A percentile compares a stretch with the other conserved stretches of the same genome.
phyloP scores from a whole-genome alignment of 2,113 vertebrate species.

The Todiramphus chloris region DNA sequence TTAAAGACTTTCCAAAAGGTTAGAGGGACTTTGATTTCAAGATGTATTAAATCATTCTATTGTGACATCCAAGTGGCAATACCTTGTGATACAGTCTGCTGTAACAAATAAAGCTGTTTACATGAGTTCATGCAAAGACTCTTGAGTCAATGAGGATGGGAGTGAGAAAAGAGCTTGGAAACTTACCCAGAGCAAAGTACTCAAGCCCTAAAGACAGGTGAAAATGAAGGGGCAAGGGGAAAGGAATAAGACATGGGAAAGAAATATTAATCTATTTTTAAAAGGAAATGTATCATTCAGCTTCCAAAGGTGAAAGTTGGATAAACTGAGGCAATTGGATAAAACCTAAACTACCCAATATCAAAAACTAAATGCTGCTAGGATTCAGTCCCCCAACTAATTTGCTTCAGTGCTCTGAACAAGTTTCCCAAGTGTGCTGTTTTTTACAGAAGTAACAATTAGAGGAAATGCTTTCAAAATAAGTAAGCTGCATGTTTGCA shows the following conservation, averaged over 20 bases:
- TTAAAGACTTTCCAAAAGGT: neutral
- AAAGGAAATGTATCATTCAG: slow-evolving; percentile 29
- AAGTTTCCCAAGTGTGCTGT: neutral
- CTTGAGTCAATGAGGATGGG: neutral
- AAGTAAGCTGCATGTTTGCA: neutral
- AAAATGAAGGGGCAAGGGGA: slow-evolving; percentile 55
- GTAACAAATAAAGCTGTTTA: slow-evolving; percentile 21
- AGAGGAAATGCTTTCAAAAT: neutral
- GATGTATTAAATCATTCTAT: neutral
- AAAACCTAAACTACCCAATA: neutral
- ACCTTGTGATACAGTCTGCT: slow-evolving; percentile 49
- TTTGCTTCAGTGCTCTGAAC: neutral
- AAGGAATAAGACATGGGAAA: slow-evolving; percentile 71
- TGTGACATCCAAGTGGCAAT: slow-evolving; percentile 43
- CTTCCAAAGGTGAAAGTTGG: neutral
- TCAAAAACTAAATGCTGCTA: neutral
- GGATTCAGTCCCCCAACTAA: neutral
- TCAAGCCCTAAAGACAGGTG: slow-evolving; percentile 72
- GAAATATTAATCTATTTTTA: slow-evolving; percentile 71
- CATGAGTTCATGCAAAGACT: slow-evolving; percentile 51
- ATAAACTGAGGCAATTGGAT: neutral
- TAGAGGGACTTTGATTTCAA: neutral
- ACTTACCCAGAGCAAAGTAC: slow-evolving; percentile 78
- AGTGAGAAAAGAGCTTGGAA: slow-evolving; percentile 63
- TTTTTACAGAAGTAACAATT: neutral